A percentile compares a stretch with the other conserved stretches of the same genome.
phyloP scores from a whole-genome alignment of 2,113 vertebrate species.

The Tenebrosternarchus preto region DNA sequence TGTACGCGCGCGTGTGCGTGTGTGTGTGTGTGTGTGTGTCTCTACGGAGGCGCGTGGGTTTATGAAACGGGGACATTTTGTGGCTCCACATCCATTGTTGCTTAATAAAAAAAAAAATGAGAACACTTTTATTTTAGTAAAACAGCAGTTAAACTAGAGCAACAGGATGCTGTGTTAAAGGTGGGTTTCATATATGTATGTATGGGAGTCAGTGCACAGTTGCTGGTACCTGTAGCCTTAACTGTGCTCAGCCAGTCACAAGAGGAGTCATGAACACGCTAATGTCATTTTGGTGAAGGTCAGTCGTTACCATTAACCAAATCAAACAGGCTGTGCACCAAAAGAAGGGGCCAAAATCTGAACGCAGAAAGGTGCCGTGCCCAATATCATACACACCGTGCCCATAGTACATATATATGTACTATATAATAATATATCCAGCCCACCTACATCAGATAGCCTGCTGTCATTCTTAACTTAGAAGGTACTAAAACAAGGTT shows the following conservation, averaged over 20 bases:
- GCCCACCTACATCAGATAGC: neutral
- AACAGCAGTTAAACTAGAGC: conserved; percentile 17
- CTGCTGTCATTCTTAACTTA: too few relatives aligned
- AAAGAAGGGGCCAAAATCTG: conserved; percentile 14
- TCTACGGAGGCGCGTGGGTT: conserved; percentile 21
- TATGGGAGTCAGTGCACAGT: neutral
- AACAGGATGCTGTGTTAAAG: conserved; percentile 13
- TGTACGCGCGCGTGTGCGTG: conserved; percentile 2
- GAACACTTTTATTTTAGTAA: conserved; percentile 16
- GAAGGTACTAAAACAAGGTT: too few relatives aligned
- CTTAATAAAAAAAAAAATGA: conserved; percentile 13
- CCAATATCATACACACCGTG: neutral
- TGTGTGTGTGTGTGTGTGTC: conserved; percentile 1
- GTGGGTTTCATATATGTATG: neutral
- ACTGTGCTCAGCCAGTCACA: neutral
- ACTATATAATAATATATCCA: too few relatives aligned
- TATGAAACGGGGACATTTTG: neutral
- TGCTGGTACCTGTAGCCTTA: neutral
- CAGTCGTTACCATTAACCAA: neutral
- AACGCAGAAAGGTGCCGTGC: neutral
- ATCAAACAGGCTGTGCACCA: neutral
- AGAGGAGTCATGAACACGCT: neutral
- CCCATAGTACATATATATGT: neutral
- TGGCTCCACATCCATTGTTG: neutral
- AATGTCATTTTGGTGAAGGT: neutral